Base-by-base conservation (phyloP, 1,140 invertebrate species). In the Plutomurus gul region DNA sequence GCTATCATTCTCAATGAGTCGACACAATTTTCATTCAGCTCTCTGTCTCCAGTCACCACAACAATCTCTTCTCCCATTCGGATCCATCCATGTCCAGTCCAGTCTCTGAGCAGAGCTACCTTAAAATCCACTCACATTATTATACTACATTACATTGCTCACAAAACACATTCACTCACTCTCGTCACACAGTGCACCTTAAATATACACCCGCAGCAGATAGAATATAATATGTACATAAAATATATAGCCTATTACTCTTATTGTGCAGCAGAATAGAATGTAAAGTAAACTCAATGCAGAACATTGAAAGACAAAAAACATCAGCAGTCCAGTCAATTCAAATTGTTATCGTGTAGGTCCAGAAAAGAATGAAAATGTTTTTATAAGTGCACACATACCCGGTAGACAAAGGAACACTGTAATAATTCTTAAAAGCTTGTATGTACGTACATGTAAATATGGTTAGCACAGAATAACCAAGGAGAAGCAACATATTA, bases 1-100 rank as follows among this genome's bases (percentile, higher is more conserved):
- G 40, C 78, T 56, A 83, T 83, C 78, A 83, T 81, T 81, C 78
- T 78, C 71, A 75, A 81, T 83, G 82, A 83, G 82, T 83, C 80
- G 65, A 81, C 82, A 47, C 43, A 76, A 79, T 56, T 43, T 74
- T 76, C 79, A 74, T 79, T 79, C 47, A 74, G 39, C 49, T 60
- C 40, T 43, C 70, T 72, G 70, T 72, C 70, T 72, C 27, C 56
- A 65, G 56, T 65, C 56, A 65, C 56, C 56, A 65, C 56, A 65
- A 65, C 56, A 65, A 65, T 65, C 56, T 65, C 56, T 36, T 36
- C 56, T 65, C 56, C 36, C 56, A 65, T 65, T 65, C 56, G 56
- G 56, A 65, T 65, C 56, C 56, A 65, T 25, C 16, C 30, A 65
- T 13, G 16, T 10, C 25, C 51, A 65, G 51, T 3, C 6, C 51